Base-by-base conservation (phyloP, 2,888 invertebrate genomes). In the Falcaria lacertinaria region DNA sequence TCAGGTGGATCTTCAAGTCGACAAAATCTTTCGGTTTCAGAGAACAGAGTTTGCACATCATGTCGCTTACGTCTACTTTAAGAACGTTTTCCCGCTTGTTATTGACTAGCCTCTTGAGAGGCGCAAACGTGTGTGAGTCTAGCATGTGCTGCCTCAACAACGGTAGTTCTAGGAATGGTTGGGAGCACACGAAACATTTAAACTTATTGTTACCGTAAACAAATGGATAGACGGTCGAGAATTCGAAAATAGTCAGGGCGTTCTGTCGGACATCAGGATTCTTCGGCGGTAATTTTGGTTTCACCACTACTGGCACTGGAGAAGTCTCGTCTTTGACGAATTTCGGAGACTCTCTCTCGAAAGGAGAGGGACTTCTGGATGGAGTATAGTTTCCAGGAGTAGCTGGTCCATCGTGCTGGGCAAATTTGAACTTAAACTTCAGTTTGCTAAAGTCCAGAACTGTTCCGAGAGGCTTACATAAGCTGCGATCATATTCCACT, bases 151-250 rank as follows among this genome's bases (percentile, higher is more conserved):
- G 53, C 41, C 82, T 80, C 8, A 89, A 50, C 2, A 75, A 44
- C 3, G 69, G 52, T 1, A 80, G 68, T 45, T 88, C 87, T 15
- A 87, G 55, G 54, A 80, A 88, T 1, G 83, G 80, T 54, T 83
- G 77, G 0, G 85, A 74, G 47, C 89, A 89, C 2, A 89, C 67
- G 50, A 88, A 87, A 47, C 89, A 89, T 66, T 87, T 87, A 42
- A 86, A 87, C 37, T 84, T 87, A 46, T 88, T 88, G 48, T 84
- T 87, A 0, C 87, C 81, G 39, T 86, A 88, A 19, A 88, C 60
- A 39, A 89, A 89, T 0, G 89, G 89, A 44, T 88, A 88, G 0
- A 81, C 85, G 0, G 84, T 81, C 14, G 88, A 82, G 45, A 74
- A 80, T 57, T 89, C 89, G 42, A 89, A 88, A 1, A 88, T 65